Conservation (phyloP, 1,140 invertebrate genomes). For the Theocolax elegans region DNA sequence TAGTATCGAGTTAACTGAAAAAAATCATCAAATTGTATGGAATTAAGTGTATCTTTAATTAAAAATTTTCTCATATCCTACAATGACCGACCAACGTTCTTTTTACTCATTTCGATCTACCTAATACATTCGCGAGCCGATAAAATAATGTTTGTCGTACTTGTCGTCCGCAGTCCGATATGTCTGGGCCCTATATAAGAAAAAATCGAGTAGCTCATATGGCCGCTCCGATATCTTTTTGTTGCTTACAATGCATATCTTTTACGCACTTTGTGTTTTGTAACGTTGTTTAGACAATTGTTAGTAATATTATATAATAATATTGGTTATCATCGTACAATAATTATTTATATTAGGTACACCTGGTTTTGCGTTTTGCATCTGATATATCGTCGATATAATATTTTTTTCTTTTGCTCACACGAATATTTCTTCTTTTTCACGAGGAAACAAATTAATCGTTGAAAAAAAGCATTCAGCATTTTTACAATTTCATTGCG, state of each 20-base stretch:
- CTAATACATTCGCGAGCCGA: constrained; percentile 16
- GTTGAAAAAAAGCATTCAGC: constrained; percentile 40
- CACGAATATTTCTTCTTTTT: background rate
- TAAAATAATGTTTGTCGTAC: constrained; percentile 40
- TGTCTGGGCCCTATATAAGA: constrained; percentile 49
- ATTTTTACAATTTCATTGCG: constrained; percentile 34
- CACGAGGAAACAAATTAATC: background rate
- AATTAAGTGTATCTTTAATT: too few relatives aligned
- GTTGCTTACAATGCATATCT: constrained; percentile 26
- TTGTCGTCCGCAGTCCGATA: constrained; percentile 49
- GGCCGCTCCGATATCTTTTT: constrained; percentile 26
- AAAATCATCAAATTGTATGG: too few relatives aligned
- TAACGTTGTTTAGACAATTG: constrained; percentile 28
- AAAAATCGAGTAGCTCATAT: constrained; percentile 25
- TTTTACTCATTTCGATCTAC: constrained; percentile 9
- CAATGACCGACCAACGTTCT: constrained; percentile 14
- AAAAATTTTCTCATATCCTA: background rate
- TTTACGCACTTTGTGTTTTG: constrained; percentile 15
- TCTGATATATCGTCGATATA: constrained; percentile 46
- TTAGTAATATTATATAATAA: constrained; percentile 22
- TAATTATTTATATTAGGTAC: constrained; percentile 44
- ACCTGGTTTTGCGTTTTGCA: constrained; percentile 42
- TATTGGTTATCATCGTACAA: constrained; percentile 28
- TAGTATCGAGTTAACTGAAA: too few relatives aligned
- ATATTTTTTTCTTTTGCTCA: constrained; percentile 44